phyloP scores from a whole-genome alignment of 2,113 vertebrate species.

The Alces alces region DNA sequence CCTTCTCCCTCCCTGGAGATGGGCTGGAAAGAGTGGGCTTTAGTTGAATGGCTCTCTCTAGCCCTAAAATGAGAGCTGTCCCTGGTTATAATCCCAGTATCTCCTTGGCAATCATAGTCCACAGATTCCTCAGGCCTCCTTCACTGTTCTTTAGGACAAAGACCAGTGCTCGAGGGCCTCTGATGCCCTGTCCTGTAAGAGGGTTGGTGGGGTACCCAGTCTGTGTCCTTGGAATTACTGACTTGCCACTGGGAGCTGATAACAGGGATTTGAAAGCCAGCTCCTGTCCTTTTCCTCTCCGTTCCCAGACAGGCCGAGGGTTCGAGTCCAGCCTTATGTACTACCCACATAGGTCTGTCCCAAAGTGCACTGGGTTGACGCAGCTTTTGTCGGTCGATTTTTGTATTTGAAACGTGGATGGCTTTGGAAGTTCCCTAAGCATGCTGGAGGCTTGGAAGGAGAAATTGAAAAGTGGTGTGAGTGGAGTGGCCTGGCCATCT shows the following conservation, averaged over 20 bases:
- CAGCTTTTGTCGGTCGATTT: slow-evolving; percentile 9
- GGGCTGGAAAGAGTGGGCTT: neutral
- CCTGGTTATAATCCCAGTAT: neutral
- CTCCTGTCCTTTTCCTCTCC: neutral
- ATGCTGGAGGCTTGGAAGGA: neutral
- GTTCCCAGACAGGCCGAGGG: neutral
- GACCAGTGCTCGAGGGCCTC: neutral
- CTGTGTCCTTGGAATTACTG: neutral
- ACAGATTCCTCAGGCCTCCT: neutral
- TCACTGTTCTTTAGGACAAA: neutral
- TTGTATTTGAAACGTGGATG: slow-evolving; percentile 35
- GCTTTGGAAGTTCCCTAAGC: slow-evolving; percentile 43
- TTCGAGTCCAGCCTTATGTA: neutral
- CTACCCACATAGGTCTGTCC: slow-evolving; percentile 43
- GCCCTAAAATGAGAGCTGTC: neutral
- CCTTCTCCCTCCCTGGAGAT: neutral
- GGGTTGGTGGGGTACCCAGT: neutral
- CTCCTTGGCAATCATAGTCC: neutral
- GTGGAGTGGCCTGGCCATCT: neutral
- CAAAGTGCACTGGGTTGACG: slow-evolving; percentile 51
- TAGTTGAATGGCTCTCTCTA: neutral
- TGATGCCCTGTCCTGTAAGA: neutral
- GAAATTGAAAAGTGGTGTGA: neutral
- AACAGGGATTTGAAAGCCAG: neutral
- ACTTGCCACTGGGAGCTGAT: neutral